Base-by-base conservation (phyloP, 2,888 invertebrate genomes). In the Anoplius nigerrimus region DNA sequence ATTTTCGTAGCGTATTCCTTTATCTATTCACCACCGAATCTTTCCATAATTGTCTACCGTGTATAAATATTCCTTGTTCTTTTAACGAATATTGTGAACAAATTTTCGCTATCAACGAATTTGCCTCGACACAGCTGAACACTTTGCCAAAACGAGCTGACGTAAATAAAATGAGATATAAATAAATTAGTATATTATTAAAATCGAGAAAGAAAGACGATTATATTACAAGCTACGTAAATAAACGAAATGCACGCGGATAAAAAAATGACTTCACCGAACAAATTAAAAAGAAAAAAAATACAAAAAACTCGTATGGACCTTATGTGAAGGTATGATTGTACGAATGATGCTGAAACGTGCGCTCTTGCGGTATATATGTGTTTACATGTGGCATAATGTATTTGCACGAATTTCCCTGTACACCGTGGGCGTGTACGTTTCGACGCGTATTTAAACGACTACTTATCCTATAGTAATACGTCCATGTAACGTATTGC, bases 61-160 rank as follows among this genome's bases (percentile, higher is more conserved):
- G 21, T 21, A 21, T 54, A 21, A 21, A 34, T 34, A 13, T 34
- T 34, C 34, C 34, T 34, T 34, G 6, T 3, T 21, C 34, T 27
- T 13, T n/a, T 56, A 34, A 34, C 11, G 45, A 42, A 20, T 66
- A 80, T 72, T 79, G 78, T 78, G 74, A 81, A 83, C 78, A 78
- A 78, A 80, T 81, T 81, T 82, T 78, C 78, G 79, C 76, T 78
- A 78, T 70, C 75, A 78, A 80, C 72, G 73, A 82, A 84, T 82
- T 83, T 83, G 81, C 81, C 82, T 79, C 81, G 66, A 76, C 59
- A 81, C 71, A 79, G 69, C 71, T 78, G 72, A 74, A 79, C 71
- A 59, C 81, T 81, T 80, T 78, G 79, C 79, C 77, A 81, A 81
- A 81, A 77, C 66, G 71, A 81, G 77, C 77, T 77, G 79, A 79